Evolutionary conservation across 2,888 invertebrate genomes (phyloP), one percentile per base, ranked within the genome.

Genomic region (Scaptomyza reducta): DNA sequence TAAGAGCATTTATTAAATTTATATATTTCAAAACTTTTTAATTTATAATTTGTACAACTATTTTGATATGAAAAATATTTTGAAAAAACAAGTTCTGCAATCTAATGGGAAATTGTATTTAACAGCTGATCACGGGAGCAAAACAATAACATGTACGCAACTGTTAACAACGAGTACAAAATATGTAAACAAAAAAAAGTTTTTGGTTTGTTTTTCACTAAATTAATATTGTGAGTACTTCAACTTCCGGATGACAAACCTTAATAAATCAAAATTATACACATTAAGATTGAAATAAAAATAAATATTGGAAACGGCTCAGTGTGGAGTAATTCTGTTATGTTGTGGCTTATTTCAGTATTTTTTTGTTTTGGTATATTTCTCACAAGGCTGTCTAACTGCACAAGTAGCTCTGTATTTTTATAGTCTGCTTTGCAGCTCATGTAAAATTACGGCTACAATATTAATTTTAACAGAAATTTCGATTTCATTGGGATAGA

Each of bases 61-160:
- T 22, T 56, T 40, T 22, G 16, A 22, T 13, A 44, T 58, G 22
- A 46, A 25, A 42, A 38, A 6, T 49, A 5, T 13, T 7, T 33
- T 33, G 1, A 49, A 6, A 14, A 16, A 31, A 18, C 13, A 49
- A 42, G 6, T 49, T 42, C 14, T 13, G 10, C 31, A 31, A 31
- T 18, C 22, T 22, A 29, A 38, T 38, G 49, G 44, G 16, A 38
- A 55, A 44, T 38, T 29, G 38, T 45, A 31, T 9, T 38, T 42
- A 55, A 63, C 65, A 65, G 63, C 16, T 49, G 49, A 49, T n/a
- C 16, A 16, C 40, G 4, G 16, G 16, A 16, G n/a, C 16, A 60
- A 9, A 44, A n/a, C 13, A 29, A 29, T 27, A 41, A 14, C 40
- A 59, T 42, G 13, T 14, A 14, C 14, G 10, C 10, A 10, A 49